Conservation (phyloP, 2,113 vertebrate genomes). For the Syngnathus floridae region DNA sequence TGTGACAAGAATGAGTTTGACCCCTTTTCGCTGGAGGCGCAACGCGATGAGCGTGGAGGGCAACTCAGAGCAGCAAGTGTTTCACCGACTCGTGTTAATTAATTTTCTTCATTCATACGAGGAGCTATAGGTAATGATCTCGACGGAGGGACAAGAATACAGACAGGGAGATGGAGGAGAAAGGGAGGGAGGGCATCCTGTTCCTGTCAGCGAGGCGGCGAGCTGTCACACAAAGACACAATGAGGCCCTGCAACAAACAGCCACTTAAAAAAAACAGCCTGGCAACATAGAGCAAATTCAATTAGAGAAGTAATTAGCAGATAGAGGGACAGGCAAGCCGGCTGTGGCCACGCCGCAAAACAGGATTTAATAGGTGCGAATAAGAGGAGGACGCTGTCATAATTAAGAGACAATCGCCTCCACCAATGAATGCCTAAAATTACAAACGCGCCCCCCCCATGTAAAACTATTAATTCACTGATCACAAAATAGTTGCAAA, state of each 20-base stretch:
- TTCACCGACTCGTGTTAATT: constrained; percentile 53
- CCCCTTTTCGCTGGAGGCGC: constrained; percentile 10
- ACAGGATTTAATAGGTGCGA: constrained; percentile 98
- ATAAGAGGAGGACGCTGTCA: constrained; percentile 91
- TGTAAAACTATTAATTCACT: constrained; percentile 98
- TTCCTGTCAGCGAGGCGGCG: constrained; percentile 76
- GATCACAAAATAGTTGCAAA: constrained; percentile 96
- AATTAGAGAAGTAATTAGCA: constrained; percentile 99
- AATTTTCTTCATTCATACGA: constrained; percentile 57
- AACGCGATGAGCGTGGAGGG: constrained; percentile 30
- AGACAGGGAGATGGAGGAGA: constrained; percentile 30
- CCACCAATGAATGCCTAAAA: constrained; percentile 97
- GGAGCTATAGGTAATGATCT: constrained; percentile 22
- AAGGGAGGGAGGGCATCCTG: constrained; percentile 83
- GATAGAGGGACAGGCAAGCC: constrained; percentile 96
- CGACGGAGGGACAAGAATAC: constrained; percentile 26
- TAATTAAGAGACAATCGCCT: constrained; percentile 99
- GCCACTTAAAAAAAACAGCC: constrained; percentile 87
- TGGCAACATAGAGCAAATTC: constrained; percentile 99
- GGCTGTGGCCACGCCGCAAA: constrained; percentile 94
- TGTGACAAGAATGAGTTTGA: neutral
- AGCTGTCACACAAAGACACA: constrained; percentile 96
- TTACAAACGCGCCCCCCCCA: constrained; percentile 37
- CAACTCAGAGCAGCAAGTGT: constrained; percentile 45
- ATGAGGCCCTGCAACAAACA: constrained; percentile 98